Percentiles rank a stretch among this genome's conserved stretches.
These are phyloP conservation scores for Ennomos fuscantarius DNA, from an alignment of 2,888 invertebrate species.

Conservation along the genomic window DNA sequence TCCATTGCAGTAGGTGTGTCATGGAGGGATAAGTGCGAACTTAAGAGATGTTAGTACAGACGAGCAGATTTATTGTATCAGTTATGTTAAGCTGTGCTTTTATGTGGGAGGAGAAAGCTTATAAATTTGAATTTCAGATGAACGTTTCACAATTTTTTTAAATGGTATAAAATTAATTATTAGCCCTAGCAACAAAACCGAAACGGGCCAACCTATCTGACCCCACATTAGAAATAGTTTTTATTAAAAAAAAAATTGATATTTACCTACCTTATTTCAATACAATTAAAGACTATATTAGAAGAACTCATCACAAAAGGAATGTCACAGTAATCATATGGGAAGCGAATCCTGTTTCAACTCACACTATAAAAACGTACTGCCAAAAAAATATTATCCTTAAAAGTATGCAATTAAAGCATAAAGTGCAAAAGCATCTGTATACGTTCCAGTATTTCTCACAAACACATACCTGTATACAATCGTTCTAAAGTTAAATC, in stretches of 20 bases:
- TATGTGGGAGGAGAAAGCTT: no score
- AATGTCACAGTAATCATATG: constrained; percentile 29
- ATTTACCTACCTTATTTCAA: not conserved
- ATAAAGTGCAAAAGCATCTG: constrained; percentile 32
- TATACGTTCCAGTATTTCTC: constrained; percentile 52
- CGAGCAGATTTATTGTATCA: no score
- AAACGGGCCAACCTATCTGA: constrained; percentile 55
- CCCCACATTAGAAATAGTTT: constrained; percentile 57
- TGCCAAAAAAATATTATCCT: constrained; percentile 40
- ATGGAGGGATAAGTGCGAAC: no score
- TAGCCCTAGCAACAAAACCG: constrained; percentile 51
- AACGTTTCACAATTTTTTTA: constrained; percentile 5
- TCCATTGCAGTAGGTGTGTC: no score
- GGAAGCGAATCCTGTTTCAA: constrained; percentile 37
- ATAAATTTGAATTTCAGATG: no score
- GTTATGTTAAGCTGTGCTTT: no score
- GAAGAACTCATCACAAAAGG: constrained; percentile 1
- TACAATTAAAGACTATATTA: not conserved
- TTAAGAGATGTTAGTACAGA: no score
- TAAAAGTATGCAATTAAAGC: constrained; percentile 21
- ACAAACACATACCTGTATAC: constrained; percentile 47
- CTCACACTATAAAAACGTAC: constrained; percentile 25
- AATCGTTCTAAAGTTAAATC: constrained; percentile 68
- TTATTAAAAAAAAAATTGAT: not conserved
- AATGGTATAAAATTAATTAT: constrained; percentile 38